Conservation (phyloP, 2,888 invertebrate species). For the Agrilus biguttatus region DNA sequence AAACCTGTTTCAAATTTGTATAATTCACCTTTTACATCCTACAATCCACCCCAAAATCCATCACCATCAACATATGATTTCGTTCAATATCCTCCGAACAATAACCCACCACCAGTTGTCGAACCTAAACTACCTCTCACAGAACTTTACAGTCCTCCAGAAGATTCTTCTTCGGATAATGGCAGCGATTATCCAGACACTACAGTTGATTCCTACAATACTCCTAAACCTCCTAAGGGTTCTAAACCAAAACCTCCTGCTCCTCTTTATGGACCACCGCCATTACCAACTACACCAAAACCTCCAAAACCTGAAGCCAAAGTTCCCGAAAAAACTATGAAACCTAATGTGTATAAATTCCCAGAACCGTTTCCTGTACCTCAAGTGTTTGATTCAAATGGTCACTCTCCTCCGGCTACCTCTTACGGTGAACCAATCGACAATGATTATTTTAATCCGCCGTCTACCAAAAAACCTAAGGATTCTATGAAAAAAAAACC, state of each 20-base stretch:
- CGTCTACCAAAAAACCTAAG: conserved; percentile 4
- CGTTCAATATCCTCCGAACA: no score
- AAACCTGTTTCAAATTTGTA: conserved; percentile 16
- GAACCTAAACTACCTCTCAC: no score
- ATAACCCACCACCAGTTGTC: no score
- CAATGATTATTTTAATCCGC: conserved; percentile 33
- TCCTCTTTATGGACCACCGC: conserved; percentile 7
- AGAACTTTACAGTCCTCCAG: no score
- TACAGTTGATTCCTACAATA: background rate
- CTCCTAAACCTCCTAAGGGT: background rate
- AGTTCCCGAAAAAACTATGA: conserved; percentile 20
- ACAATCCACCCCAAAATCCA: conserved; percentile 18
- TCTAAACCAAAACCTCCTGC: conserved; percentile 2
- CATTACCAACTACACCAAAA: background rate
- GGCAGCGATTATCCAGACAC: no score
- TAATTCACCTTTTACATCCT: conserved; percentile 21
- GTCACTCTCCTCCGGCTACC: conserved; percentile 26
- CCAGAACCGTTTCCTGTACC: no score
- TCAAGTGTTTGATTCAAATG: no score
- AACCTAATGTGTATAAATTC: background rate
- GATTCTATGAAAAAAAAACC: conserved; percentile 1
- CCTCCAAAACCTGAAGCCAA: conserved; percentile 31
- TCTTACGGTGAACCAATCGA: conserved; percentile 24
- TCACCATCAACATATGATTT: background rate
- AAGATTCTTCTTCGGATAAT: no score